phyloP scores from a whole-genome alignment of 1,140 invertebrate genomes.

The Chrysoperla carnea region DNA sequence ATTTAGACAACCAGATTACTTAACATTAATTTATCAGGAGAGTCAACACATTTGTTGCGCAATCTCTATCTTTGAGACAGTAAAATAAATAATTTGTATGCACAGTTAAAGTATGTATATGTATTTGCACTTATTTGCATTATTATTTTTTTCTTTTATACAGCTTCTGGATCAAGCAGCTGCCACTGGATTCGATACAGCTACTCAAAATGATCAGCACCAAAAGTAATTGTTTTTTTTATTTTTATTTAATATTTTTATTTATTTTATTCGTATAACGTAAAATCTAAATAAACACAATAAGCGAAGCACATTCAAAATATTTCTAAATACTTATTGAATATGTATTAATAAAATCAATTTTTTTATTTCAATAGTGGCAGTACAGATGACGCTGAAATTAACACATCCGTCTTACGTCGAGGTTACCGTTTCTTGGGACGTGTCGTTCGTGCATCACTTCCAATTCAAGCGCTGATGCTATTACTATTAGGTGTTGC shows the following conservation, averaged over 20 bases:
- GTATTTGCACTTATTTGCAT: constrained; percentile 3
- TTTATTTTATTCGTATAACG: not conserved
- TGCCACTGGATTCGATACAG: constrained; percentile 15
- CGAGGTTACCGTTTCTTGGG: constrained; percentile 66
- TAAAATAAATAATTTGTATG: not conserved
- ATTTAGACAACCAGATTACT: no score
- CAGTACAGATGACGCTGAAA: constrained; percentile 33
- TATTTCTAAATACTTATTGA: no score
- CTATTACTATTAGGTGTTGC: constrained; percentile 75
- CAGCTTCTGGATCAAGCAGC: constrained; percentile 40
- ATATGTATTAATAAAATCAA: no score
- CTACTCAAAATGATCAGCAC: constrained; percentile 22
- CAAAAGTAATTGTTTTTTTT: constrained; percentile 37
- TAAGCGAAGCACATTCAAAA: no score
- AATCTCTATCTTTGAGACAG: no score
- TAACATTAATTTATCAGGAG: no score
- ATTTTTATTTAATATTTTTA: constrained; percentile 2
- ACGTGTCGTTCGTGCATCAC: constrained; percentile 70
- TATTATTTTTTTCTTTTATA: constrained; percentile 27
- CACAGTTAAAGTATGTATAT: constrained; percentile 1
- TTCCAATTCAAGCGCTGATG: constrained; percentile 82
- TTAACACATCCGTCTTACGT: constrained; percentile 43
- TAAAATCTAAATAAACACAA: not conserved
- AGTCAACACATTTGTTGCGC: no score
- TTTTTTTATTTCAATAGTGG: constrained; percentile 23